These are phyloP conservation scores for Lasiurus borealis DNA, from an alignment of 2,113 vertebrate species.

Conservation along the genomic window DNA sequence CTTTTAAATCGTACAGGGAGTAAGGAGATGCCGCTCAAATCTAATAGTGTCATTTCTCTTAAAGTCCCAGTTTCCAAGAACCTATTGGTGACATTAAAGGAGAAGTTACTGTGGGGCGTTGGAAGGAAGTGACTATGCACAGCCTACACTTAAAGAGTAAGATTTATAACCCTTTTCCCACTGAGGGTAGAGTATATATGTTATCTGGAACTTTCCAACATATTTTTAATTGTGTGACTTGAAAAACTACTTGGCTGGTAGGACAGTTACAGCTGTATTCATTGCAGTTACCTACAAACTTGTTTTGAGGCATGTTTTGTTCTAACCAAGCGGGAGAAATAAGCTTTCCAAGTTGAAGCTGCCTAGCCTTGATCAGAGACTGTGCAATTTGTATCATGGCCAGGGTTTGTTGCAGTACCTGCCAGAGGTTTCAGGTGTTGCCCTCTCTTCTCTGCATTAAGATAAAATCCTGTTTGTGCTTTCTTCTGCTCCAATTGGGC, in stretches of 20 bases:
- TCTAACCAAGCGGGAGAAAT: not conserved
- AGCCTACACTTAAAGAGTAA: not conserved
- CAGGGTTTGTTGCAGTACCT: not conserved
- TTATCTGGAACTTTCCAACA: not conserved
- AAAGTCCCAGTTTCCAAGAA: not conserved
- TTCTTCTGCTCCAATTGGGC: not conserved
- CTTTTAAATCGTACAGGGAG: not conserved
- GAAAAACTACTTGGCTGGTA: not conserved
- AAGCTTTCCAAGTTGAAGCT: not conserved
- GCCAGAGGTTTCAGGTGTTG: constrained; percentile 41
- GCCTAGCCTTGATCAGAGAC: not conserved
- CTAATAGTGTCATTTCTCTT: not conserved
- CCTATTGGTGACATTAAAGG: not conserved
- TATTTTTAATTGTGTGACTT: not conserved
- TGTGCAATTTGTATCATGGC: not conserved
- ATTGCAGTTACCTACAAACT: not conserved
- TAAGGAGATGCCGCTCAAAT: not conserved
- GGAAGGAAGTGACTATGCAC: not conserved
- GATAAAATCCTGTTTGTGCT: not conserved
- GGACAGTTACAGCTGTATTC: not conserved
- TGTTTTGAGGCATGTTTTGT: not conserved
- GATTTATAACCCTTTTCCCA: not conserved
- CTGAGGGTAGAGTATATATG: not conserved
- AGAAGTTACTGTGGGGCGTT: not conserved
- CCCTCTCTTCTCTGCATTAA: constrained; percentile 15